These are phyloP conservation scores for Neolamprologus toae DNA, from an alignment of 2,113 vertebrate species.

Conservation along the genomic window DNA sequence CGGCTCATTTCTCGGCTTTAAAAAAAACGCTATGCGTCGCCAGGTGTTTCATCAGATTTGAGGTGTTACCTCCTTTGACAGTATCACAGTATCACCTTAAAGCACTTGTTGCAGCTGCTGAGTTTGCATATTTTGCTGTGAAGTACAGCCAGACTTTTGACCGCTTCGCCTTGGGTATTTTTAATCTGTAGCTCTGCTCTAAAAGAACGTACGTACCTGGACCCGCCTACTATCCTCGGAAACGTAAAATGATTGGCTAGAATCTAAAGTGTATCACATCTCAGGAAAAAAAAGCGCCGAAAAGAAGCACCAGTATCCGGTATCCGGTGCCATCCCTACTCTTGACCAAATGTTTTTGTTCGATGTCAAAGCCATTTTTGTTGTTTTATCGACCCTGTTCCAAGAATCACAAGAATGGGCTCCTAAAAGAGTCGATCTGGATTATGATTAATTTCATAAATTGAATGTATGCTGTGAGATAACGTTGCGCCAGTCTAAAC, in stretches of 20 bases:
- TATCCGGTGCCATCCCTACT: neutral
- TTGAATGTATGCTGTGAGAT: neutral
- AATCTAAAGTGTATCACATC: rapidly evolving
- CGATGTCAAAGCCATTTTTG: neutral
- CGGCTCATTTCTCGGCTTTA: rapidly evolving
- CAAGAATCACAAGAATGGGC: neutral
- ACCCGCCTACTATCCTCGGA: rapidly evolving
- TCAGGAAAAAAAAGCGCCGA: no score
- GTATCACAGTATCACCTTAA: rapidly evolving
- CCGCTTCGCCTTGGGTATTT: rapidly evolving
- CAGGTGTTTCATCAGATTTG: rapidly evolving
- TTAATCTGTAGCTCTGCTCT: no score
- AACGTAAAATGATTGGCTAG: no score
- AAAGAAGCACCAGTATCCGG: rapidly evolving
- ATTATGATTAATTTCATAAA: neutral
- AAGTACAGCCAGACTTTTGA: no score
- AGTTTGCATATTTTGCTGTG: no score
- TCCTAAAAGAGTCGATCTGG: rapidly evolving
- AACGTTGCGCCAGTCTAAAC: rapidly evolving
- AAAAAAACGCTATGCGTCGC: rapidly evolving
- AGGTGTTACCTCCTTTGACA: no score
- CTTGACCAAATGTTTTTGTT: neutral
- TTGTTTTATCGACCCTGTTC: neutral
- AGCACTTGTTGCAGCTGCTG: no score
- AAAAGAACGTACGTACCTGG: rapidly evolving